A percentile compares a stretch with the other conserved stretches of the same genome.
Conservation (phyloP, 1,140 invertebrate genomes). For the Octopus sinensis region DNA sequence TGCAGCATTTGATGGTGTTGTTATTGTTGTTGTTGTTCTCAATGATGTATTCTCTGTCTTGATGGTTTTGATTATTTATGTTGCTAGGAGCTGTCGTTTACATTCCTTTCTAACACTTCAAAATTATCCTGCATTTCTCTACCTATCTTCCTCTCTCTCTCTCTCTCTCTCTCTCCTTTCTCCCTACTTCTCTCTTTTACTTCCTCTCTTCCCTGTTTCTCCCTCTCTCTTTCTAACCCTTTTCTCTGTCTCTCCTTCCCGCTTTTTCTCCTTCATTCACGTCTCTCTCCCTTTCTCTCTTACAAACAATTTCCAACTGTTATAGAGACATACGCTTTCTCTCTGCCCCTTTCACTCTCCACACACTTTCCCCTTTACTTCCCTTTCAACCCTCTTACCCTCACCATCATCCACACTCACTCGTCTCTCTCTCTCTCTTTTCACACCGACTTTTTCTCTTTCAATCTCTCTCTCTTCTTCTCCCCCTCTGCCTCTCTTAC, state of each 20-base stretch:
- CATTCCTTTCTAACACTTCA: too few relatives aligned
- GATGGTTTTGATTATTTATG: too few relatives aligned
- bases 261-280: not conserved
- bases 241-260: not conserved
- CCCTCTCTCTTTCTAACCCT: not conserved
- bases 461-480: constrained; percentile 3
- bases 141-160: not conserved
- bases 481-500: constrained; percentile 11
- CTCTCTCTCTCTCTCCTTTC: not conserved
- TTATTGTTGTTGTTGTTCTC: too few relatives aligned
- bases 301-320: not conserved
- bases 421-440: constrained; percentile 14
- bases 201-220: not conserved
- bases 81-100: too few relatives aligned
- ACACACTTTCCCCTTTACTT: not conserved
- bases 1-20: too few relatives aligned
- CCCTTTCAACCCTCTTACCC: not conserved
- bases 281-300: not conserved
- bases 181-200: not conserved
- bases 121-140: not conserved
- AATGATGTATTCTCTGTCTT: too few relatives aligned
- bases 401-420: not conserved
- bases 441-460: not conserved
- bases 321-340: not conserved
- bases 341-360: not conserved